Percentiles rank a stretch among this genome's conserved stretches.
Evolutionary conservation across 1,140 invertebrate genomes (phyloP).

Genomic region (Eupeodes corollae): DNA sequence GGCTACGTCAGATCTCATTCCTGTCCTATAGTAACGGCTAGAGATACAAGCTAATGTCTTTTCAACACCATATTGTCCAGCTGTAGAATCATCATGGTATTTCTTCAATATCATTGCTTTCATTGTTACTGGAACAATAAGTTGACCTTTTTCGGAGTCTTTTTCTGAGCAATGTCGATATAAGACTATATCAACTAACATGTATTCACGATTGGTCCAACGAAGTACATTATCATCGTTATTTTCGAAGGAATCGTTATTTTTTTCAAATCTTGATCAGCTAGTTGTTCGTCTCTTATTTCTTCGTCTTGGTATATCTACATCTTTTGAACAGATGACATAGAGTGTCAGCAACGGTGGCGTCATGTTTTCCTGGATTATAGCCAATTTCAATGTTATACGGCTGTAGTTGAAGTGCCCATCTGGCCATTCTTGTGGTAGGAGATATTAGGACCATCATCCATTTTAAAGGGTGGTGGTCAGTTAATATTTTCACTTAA

Average conservation of each 20-base stretch:
- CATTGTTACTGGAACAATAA: conserved; percentile 8
- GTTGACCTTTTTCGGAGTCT: conserved; percentile 11
- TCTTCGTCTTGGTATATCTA: conserved; percentile 12
- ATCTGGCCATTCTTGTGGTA: conserved; percentile 34
- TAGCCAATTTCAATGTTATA: conserved; percentile 30
- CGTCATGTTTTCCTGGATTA: too few species aligned
- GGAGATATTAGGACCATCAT: conserved; percentile 37
- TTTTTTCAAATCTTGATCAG: background rate
- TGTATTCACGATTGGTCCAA: conserved; percentile 8
- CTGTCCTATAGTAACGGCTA: conserved; percentile 20
- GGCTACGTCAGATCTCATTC: conserved; percentile 7
- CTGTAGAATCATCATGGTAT: conserved; percentile 15
- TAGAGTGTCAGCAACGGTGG: conserved; percentile 18
- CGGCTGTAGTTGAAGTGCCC: conserved; percentile 38
- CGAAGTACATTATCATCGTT: background rate
- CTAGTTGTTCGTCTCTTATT: conserved; percentile 6
- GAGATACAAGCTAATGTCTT: conserved; percentile 13
- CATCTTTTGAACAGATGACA: conserved; percentile 9
- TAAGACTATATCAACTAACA: conserved; percentile 4
- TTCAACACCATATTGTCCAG: conserved; percentile 23
- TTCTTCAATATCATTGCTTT: conserved; percentile 9
- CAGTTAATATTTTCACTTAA: conserved; percentile 36
- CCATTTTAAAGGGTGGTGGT: conserved; percentile 42
- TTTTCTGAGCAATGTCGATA: conserved; percentile 2
- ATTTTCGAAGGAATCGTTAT: conserved; percentile 1